Percentiles rank a stretch among this genome's conserved stretches.
Evolutionary conservation across 2,888 invertebrate genomes (phyloP).

Genomic region (Ferdinandea cuprea): DNA sequence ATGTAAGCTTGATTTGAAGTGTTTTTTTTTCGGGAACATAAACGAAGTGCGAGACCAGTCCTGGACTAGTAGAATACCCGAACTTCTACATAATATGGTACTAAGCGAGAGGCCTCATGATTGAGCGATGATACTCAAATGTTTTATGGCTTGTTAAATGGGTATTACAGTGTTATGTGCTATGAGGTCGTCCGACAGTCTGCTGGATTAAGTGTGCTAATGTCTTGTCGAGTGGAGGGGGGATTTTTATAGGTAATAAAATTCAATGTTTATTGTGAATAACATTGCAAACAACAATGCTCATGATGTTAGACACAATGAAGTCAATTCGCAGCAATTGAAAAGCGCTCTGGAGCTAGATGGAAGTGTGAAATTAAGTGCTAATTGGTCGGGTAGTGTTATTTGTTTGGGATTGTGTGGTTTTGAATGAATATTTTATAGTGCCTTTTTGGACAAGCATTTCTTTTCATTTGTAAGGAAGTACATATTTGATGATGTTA

Average conservation of each 20-base stretch:
- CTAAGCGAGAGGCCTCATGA: slow-evolving; percentile 40
- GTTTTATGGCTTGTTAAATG: slow-evolving; percentile 68
- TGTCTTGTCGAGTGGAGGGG: slow-evolving; percentile 33
- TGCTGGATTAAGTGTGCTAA: slow-evolving; percentile 54
- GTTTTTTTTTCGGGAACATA: slow-evolving; percentile 23
- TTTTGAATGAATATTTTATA: not conserved
- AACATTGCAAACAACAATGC: slow-evolving; percentile 32
- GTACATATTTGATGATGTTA: too few relatives aligned
- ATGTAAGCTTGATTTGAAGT: slow-evolving; percentile 50
- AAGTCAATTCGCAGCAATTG: slow-evolving; percentile 34
- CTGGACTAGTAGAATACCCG: too few relatives aligned
- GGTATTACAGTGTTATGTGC: slow-evolving; percentile 42
- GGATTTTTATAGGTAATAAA: slow-evolving; percentile 64
- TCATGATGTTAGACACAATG: slow-evolving; percentile 19
- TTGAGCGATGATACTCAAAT: slow-evolving; percentile 71
- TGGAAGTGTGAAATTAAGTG: slow-evolving; percentile 28
- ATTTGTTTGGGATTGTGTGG: not conserved
- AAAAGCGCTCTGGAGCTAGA: not conserved
- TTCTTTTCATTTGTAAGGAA: too few relatives aligned
- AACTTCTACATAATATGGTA: too few relatives aligned
- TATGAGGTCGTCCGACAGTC: slow-evolving; percentile 46
- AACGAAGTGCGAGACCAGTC: not conserved
- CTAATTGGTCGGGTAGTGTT: slow-evolving; percentile 22
- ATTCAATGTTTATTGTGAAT: slow-evolving; percentile 63
- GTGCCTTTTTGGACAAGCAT: too few relatives aligned